These are phyloP conservation scores for Anthopleura xanthogrammica DNA, from an alignment of 92 coral and sea anemone species.

Conservation along the genomic window DNA sequence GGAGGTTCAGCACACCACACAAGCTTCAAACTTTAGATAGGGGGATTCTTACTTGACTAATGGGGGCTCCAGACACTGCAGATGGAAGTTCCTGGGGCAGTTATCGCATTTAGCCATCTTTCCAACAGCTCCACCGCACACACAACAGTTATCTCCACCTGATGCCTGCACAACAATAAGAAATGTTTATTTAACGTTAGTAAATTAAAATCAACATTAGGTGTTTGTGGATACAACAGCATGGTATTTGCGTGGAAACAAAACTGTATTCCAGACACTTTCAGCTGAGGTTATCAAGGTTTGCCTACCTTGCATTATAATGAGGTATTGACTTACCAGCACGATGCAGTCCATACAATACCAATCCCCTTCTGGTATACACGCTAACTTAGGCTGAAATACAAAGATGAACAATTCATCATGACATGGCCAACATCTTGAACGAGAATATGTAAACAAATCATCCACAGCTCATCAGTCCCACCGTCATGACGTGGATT, in stretches of 20 bases:
- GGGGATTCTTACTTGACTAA: conserved; percentile 68
- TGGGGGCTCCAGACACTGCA: conserved; percentile 96
- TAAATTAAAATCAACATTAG: background rate
- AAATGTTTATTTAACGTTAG: background rate
- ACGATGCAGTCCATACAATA: conserved; percentile 96
- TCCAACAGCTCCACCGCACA: conserved; percentile 92
- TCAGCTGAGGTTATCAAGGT: too few species aligned
- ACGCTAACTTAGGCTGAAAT: conserved; percentile 81
- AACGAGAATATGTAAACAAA: too few species aligned
- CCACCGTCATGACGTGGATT: background rate
- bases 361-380: conserved; percentile 98
- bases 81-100: conserved; percentile 96
- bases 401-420: background rate
- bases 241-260: background rate
- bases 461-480: background rate
- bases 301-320: background rate
- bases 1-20: too few species aligned
- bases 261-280: background rate
- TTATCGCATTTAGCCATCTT: conserved; percentile 95
- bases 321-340: conserved; percentile 57
- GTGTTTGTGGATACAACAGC: background rate
- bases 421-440: background rate
- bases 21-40: too few species aligned
- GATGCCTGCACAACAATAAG: conserved; percentile 66
- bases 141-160: conserved; percentile 93